Evolutionary conservation across 2,888 invertebrate genomes (phyloP).

Genomic region (Drosophila mimetica): DNA sequence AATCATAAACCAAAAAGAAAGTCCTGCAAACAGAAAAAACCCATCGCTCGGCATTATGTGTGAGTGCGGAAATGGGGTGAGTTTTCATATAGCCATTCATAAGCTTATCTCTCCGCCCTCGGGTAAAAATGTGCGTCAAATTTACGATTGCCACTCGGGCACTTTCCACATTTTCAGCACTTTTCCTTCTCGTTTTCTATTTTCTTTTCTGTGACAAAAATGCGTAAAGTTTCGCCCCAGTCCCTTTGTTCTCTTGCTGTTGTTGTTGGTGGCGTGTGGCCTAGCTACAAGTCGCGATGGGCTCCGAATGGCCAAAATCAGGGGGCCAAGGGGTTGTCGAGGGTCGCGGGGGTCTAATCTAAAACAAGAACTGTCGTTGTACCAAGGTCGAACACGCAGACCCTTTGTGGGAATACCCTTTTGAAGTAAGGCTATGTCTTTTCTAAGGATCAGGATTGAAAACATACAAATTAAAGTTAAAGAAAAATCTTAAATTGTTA

Average conservation of each 20-base stretch:
- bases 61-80: conserved; percentile 28
- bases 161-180: conserved; percentile 73
- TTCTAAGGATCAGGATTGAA: background rate
- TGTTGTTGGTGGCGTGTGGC: conserved; percentile 52
- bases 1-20: conserved; percentile 60
- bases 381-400: conserved; percentile 36
- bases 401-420: conserved; percentile 29
- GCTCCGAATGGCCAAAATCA: conserved; percentile 35
- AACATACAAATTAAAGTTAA: too few relatives aligned
- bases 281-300: conserved; percentile 54
- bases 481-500: too few relatives aligned
- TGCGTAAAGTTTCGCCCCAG: conserved; percentile 63
- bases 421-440: background rate
- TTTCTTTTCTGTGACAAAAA: conserved; percentile 57
- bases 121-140: conserved; percentile 56
- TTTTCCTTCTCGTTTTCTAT: conserved; percentile 48
- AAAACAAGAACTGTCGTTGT: conserved; percentile 34
- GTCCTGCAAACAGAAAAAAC: conserved; percentile 24
- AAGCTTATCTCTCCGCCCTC: conserved; percentile 62
- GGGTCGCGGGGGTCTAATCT: conserved; percentile 12
- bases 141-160: conserved; percentile 66
- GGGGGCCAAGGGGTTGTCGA: conserved; percentile 18
- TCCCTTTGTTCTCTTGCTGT: conserved; percentile 27
- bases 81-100: conserved; percentile 72
- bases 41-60: conserved; percentile 46